Base-by-base conservation (phyloP, 2,888 invertebrate genomes). In the Megalurothrips usitatus region DNA sequence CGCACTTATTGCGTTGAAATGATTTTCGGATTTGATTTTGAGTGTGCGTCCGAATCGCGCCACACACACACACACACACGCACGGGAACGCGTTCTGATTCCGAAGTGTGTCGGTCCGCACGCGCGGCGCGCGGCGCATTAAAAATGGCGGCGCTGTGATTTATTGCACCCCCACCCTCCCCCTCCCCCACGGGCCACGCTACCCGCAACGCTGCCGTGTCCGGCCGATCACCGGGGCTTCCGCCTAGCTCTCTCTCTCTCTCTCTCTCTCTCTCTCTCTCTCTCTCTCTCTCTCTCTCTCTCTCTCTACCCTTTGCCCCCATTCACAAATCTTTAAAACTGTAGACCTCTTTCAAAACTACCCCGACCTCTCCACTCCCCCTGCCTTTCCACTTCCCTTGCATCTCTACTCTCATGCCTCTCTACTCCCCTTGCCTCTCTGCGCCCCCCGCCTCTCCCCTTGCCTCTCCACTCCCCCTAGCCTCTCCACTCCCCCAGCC, bases 121-220 rank as follows among this genome's bases (percentile, higher is more conserved):
- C 58, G 58, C 58, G 58, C 23, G 9, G 23, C 26, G 58, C 52
- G 52, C 58, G 58, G 8, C 26, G 68, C 26, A 75, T 75, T 75
- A 75, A 75, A 75, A 75, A 75, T 75, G 68, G 68, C 68, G 68
- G 23, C 12, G 68, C 68, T 9, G 68, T 75, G 68, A 75, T 75
- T 75, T 75, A 75, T 75, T 75, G 9, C 34, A 43, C 23, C 68
- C 68, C 68, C 68, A 12, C 26, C 68, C 26, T 75, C 26, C 68
- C 26, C 68, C 68, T 9, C 68, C 68, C 2, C 52, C 6, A 2
- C 10, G 52, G 52, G 52, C n/a, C 68, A 23, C 19, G 52, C 52
- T 2, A 2, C 34, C 34, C 6, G 34, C 34, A 43, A 43, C 6
- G 34, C 34, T 43, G n/a, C 34, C 6, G 34, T 43, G 34, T 43